Percentiles rank a stretch among this genome's conserved stretches.
These are phyloP conservation scores for Mormyrus hasselquistii DNA, from an alignment of 2,797 vertebrate species.

Conservation along the genomic window DNA sequence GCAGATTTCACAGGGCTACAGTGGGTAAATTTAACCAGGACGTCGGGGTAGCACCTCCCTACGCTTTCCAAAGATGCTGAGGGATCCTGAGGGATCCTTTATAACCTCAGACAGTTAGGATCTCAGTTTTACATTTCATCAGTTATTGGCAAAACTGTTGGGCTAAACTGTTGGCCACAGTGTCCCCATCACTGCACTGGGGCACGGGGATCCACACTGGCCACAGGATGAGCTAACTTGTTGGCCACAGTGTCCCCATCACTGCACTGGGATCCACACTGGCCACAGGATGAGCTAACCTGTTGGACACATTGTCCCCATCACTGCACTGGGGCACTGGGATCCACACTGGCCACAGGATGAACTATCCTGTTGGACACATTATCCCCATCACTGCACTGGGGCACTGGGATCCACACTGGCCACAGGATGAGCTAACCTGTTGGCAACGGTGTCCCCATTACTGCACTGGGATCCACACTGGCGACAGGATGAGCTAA, in stretches of 20 bases:
- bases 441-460: neutral
- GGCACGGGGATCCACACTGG: neutral
- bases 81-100: neutral
- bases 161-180: too few relatives aligned
- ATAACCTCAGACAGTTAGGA: neutral
- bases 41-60: neutral
- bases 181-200: neutral
- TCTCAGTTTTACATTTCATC: too few relatives aligned
- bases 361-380: too few relatives aligned
- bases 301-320: too few relatives aligned
- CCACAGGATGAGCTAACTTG: neutral
- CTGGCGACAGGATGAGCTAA: neutral
- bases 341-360: too few relatives aligned
- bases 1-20: neutral
- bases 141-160: too few relatives aligned
- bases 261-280: too few relatives aligned
- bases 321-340: too few relatives aligned
- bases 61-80: neutral
- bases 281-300: too few relatives aligned
- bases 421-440: neutral
- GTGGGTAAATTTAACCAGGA: neutral
- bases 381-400: too few relatives aligned
- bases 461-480: too few relatives aligned
- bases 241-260: neutral
- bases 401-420: too few relatives aligned